phyloP scores from a whole-genome alignment of 2,113 vertebrate species.

The Calcarius ornatus region DNA sequence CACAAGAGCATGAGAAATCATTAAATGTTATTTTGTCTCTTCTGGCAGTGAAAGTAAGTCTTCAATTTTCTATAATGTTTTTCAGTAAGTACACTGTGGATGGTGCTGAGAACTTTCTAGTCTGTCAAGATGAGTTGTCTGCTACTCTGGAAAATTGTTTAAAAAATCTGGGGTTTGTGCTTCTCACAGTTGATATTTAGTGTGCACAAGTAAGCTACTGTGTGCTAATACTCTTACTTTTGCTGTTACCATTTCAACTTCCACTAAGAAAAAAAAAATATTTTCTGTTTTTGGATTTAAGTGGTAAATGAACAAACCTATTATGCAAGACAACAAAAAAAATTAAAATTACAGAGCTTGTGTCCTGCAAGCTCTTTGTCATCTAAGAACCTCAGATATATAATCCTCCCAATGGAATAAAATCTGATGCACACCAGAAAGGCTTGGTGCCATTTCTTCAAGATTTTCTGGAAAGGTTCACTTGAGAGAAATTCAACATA shows the following conservation, averaged over 20 bases:
- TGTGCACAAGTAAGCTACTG: background rate
- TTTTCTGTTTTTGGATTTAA: background rate
- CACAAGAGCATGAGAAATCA: background rate
- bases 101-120: background rate
- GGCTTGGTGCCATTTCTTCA: background rate
- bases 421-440: background rate
- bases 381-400: background rate
- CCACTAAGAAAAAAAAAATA: background rate
- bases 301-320: background rate
- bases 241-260: background rate
- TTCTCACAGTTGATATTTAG: background rate
- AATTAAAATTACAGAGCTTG: background rate
- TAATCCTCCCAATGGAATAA: background rate
- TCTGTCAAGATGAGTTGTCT: background rate
- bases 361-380: background rate
- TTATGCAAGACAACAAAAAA: background rate
- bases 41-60: background rate
- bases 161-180: background rate
- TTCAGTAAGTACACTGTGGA: background rate
- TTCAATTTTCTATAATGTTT: background rate
- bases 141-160: background rate
- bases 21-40: background rate
- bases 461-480: background rate
- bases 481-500: background rate
- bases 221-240: background rate